phyloP scores from a whole-genome alignment of 2,113 vertebrate species.

The Dromiciops gliroides region DNA sequence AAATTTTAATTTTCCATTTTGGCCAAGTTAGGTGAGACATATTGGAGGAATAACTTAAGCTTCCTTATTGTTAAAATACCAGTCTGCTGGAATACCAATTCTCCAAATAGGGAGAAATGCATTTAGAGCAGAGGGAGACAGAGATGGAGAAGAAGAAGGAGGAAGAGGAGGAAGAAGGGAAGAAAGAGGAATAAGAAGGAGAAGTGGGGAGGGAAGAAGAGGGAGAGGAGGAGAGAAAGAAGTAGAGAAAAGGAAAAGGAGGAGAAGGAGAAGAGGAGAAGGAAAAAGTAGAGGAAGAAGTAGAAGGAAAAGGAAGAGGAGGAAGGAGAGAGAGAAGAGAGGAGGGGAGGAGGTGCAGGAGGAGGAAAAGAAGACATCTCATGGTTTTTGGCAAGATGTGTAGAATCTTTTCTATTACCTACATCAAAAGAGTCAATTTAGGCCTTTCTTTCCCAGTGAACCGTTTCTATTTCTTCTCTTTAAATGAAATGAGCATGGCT shows the following conservation, averaged over 20 bases:
- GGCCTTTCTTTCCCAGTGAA: background rate
- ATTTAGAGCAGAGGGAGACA: background rate
- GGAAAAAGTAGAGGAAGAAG: background rate
- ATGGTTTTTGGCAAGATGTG: background rate
- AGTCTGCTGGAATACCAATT: background rate
- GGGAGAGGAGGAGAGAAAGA: background rate
- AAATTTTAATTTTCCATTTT: background rate
- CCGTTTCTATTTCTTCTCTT: background rate
- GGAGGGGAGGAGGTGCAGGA: fast-evolving
- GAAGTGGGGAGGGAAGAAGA: too few species aligned
- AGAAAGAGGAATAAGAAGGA: background rate
- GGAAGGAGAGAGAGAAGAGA: background rate
- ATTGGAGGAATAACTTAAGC: background rate
- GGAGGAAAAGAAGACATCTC: background rate
- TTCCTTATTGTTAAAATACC: background rate
- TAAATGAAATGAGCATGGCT: background rate
- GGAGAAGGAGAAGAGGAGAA: background rate
- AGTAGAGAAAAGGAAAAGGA: background rate
- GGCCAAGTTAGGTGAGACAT: background rate
- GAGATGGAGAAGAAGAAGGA: background rate
- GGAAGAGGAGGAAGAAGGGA: background rate
- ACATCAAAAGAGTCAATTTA: background rate
- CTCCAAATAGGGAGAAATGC: background rate
- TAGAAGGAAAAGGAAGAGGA: background rate
- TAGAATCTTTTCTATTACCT: background rate